Base-by-base conservation (phyloP, 2,888 invertebrate genomes). In the Nomada ruficornis region DNA sequence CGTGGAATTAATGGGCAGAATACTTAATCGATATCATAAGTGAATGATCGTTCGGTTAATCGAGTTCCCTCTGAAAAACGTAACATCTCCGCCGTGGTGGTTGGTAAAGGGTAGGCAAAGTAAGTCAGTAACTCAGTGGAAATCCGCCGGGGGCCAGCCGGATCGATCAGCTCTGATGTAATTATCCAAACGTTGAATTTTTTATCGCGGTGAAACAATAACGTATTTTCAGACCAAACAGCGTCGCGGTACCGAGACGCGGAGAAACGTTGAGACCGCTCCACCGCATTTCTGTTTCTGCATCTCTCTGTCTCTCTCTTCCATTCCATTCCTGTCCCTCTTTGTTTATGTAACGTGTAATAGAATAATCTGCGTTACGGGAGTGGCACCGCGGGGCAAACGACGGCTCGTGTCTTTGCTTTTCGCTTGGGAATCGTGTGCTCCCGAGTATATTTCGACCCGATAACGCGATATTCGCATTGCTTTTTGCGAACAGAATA, bases 161-260 rank as follows among this genome's bases (percentile, higher is more conserved):
- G 80, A 88, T 89, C 88, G 88, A 88, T 88, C 88, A 83, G 82
- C 80, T 94, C 93, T 93, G 94, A 94, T 94, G 94, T 95, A 95
- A 95, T 95, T 95, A 95, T 95, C 95, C 94, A 94, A 86, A 94
- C 94, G 95, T 94, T 95, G 95, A 95, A 95, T 95, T 95, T 95
- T 95, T 95, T 95, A 95, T 95, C 95, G 94, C 94, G 94, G 94
- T 94, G 95, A 95, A 95, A 95, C 95, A 95, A 95, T 95, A 95
- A 94, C 94, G 95, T 95, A 95, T 95, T 96, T 95, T 95, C 95
- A 95, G 94, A 95, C 94, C 95, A 95, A 95, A 96, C 95, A 95
- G 95, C 88, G 89, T 89, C 90, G 85, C 83, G 86, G 59, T 83
- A 83, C 77, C 92, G 93, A 94, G 93, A 95, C 94, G 94, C 60